phyloP scores from a whole-genome alignment of 2,797 vertebrate species.

The Zalophus californianus region DNA sequence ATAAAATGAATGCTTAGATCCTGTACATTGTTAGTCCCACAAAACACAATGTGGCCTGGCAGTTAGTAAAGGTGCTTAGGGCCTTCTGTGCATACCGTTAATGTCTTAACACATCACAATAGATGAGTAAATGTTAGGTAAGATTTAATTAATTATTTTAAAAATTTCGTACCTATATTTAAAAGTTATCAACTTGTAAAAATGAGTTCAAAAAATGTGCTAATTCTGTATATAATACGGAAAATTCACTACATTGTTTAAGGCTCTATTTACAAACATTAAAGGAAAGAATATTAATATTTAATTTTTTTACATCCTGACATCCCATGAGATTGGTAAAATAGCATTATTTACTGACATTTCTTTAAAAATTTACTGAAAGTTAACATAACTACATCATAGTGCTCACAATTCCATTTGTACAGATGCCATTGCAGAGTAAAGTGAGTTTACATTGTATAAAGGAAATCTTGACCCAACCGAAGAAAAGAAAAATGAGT shows the following conservation, averaged over 20 bases:
- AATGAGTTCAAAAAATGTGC: not conserved
- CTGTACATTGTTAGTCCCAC: not conserved
- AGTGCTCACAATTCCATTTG: conserved; percentile 52
- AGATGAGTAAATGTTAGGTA: not conserved
- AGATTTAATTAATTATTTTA: not conserved
- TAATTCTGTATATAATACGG: not conserved
- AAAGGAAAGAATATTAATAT: conserved; percentile 13
- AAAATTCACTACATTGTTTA: conserved; percentile 19
- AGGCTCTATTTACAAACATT: not conserved
- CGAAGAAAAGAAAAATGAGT: conserved; percentile 18
- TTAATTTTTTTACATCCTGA: conserved; percentile 35
- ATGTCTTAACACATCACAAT: not conserved
- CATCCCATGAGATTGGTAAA: not conserved
- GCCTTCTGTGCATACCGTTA: not conserved
- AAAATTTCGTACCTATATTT: not conserved
- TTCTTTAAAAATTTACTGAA: conserved; percentile 44
- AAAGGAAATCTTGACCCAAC: not conserved
- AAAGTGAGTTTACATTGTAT: conserved; percentile 25
- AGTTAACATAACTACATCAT: conserved; percentile 42
- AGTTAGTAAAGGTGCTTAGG: conserved; percentile 1
- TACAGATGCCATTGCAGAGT: not conserved
- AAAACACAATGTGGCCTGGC: not conserved
- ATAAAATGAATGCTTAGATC: conserved; percentile 14
- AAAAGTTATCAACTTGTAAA: conserved; percentile 18
- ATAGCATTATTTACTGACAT: conserved; percentile 33